These are phyloP conservation scores for Hydraecia micacea DNA, from an alignment of 2,888 invertebrate species.

Conservation along the genomic window DNA sequence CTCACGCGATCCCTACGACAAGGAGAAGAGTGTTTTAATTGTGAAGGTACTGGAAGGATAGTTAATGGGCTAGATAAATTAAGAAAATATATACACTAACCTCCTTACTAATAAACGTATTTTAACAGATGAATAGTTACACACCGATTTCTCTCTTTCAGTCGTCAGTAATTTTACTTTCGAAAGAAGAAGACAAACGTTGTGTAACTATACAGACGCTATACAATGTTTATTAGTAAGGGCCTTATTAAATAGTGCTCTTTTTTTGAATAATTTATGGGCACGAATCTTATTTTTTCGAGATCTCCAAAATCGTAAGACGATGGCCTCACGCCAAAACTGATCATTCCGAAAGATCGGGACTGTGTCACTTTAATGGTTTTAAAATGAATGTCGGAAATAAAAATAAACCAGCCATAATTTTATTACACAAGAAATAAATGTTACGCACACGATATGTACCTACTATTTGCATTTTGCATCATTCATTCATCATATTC, in stretches of 20 bases:
- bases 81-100: conserved; percentile 6
- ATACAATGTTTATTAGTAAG: too few species aligned
- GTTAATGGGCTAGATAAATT: conserved; percentile 25
- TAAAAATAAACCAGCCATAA: not conserved
- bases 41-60: conserved; percentile 18
- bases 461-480: conserved; percentile 34
- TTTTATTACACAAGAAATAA: not conserved
- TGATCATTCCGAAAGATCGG: not conserved
- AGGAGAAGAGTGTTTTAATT: conserved; percentile 56
- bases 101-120: too few species aligned
- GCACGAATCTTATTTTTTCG: not conserved
- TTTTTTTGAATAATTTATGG: not conserved
- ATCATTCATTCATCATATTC: conserved; percentile 21
- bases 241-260: not conserved
- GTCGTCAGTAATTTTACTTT: too few species aligned
- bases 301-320: not conserved
- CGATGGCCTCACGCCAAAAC: not conserved
- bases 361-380: not conserved
- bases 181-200: too few species aligned
- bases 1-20: conserved; percentile 69
- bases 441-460: not conserved
- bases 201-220: too few species aligned
- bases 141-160: too few species aligned
- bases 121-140: too few species aligned
- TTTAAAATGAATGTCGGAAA: not conserved